Percentiles rank a stretch among this genome's conserved stretches.
phyloP scores from a whole-genome alignment of 2,888 invertebrate species.

The Phaonia tiefii region DNA sequence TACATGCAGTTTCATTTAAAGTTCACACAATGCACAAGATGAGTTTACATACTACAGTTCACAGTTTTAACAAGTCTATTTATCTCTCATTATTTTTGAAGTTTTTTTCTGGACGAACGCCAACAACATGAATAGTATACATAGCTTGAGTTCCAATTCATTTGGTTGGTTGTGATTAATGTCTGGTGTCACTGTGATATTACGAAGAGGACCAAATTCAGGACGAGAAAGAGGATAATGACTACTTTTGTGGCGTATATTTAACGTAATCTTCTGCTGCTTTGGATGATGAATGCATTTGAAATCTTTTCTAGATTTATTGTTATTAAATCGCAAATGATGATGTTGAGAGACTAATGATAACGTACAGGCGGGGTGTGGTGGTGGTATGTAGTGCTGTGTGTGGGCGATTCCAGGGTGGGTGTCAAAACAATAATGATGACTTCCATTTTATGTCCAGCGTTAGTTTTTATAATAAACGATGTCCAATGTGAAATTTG shows the following conservation, averaged over 20 bases:
- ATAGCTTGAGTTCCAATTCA: constrained; percentile 32
- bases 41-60: too few species aligned
- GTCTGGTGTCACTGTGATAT: constrained; percentile 42
- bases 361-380: not conserved
- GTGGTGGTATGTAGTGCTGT: not conserved
- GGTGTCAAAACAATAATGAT: constrained; percentile 27
- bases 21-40: not conserved
- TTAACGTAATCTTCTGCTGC: not conserved
- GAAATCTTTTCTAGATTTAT: constrained; percentile 59
- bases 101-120: not conserved
- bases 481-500: constrained; percentile 54
- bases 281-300: constrained; percentile 44
- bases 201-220: not conserved
- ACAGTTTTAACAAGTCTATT: constrained; percentile 37
- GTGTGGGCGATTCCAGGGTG: not conserved
- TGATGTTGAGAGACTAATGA: constrained; percentile 36
- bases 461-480: constrained; percentile 50
- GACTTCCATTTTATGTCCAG: constrained; percentile 25
- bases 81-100: constrained; percentile 43
- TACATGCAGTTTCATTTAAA: not conserved
- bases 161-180: constrained; percentile 51
- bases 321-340: constrained; percentile 59
- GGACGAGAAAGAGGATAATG: not conserved
- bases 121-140: not conserved
- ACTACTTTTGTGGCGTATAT: not conserved